A percentile compares a stretch with the other conserved stretches of the same genome.
These are phyloP conservation scores for Smutsia temminckii DNA, from an alignment of 2,797 vertebrate species.

Conservation along the genomic window DNA sequence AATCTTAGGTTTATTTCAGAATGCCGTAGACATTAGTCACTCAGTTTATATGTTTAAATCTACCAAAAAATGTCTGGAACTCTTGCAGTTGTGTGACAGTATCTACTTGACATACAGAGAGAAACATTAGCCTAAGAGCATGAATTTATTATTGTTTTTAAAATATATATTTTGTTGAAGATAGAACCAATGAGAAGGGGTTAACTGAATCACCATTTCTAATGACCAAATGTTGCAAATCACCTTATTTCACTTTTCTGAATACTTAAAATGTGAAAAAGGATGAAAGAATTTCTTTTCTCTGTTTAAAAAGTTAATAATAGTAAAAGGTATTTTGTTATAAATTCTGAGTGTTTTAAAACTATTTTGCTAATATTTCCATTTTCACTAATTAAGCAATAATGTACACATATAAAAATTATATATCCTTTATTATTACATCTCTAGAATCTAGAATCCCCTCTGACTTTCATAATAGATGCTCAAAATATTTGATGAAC, in stretches of 20 bases:
- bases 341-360: not conserved
- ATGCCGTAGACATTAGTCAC: not conserved
- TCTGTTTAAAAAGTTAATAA: not conserved
- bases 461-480: constrained; percentile 22
- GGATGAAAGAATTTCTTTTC: not conserved
- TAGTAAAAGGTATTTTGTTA: not conserved
- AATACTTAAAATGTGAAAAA: constrained; percentile 10
- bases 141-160: not conserved
- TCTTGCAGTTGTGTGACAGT: not conserved
- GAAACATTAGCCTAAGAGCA: not conserved
- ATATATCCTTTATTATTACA: constrained; percentile 35
- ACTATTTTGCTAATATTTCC: not conserved
- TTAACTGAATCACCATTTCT: not conserved
- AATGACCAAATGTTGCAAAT: not conserved
- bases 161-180: not conserved
- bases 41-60: not conserved
- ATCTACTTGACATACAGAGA: not conserved
- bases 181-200: not conserved
- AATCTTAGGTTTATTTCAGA: not conserved
- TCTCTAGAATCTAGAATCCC: not conserved
- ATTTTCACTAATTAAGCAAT: not conserved
- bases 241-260: not conserved
- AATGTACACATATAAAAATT: not conserved
- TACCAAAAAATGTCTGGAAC: not conserved
- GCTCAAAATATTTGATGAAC: constrained; percentile 7